Evolutionary conservation across 2,888 invertebrate genomes (phyloP), one percentile per base, ranked within the genome.

Genomic region (Drosophila ustulata): DNA sequence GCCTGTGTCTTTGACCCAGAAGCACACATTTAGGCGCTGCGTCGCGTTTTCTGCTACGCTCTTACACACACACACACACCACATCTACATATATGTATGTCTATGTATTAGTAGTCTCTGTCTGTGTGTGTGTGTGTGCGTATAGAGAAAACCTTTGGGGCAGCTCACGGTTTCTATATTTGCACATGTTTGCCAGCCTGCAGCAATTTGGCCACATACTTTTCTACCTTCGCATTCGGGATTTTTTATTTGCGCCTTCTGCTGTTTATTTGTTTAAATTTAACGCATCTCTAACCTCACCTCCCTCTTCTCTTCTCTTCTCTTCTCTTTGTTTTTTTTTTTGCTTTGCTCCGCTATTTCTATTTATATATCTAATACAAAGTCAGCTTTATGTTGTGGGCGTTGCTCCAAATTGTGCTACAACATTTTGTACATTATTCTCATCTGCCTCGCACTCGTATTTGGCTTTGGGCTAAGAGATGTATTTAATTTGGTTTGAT

Each of bases 181-280:
- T 66, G 75, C 71, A 64, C 68, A 75, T 66, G 76, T 76, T 76
- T 75, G 71, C 43, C 61, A 70, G 79, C 79, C 82, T 79, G 59
- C 66, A 70, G 79, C 79, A 67, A 67, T 80, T 76, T 66, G 63
- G 18, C 28, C 66, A 46, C 28, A 49, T 9, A 57, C 58, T 51
- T n/a, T 39, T 25, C 51, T 39, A 51, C 55, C 55, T 56, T 56
- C 39, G 18, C 18, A 41, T 41, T 61, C 47, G 25, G 25, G 56
- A 69, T 59, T 76, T 84, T 88, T 78, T 79, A 76, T 79, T 88
- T 80, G 78, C 63, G 75, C 80, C 83, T 71, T 66, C 73, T 80
- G 76, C 68, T 83, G 89, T 87, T 88, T 88, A 85, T 84, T 84
- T 84, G 84, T 84, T 84, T 88, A 88, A 85, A 85, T 86, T 85